Evolutionary conservation across 2,797 vertebrate genomes (phyloP), one percentile per base, ranked within the genome.

Genomic region (Sphenopsis melanotis): DNA sequence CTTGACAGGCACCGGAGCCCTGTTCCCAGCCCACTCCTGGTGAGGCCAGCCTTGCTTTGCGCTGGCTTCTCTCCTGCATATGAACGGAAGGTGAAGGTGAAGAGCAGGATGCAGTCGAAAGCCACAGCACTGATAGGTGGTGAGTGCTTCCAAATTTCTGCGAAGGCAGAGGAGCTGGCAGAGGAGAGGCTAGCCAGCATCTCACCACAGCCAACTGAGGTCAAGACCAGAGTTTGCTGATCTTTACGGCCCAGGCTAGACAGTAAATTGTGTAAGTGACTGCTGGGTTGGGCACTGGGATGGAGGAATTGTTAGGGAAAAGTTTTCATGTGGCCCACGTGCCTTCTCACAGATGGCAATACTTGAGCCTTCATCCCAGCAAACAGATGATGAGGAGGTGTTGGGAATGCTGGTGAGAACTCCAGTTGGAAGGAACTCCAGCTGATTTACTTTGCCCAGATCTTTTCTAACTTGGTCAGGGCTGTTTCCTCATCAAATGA

Each of bases 301-400:
- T 49, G 64, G 21, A 91, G 22, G 21, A 90, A 46, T 6, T 19
- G 3, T 10, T 29, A 49, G 11, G 15, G 9, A 6, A 74, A 82
- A 64, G 1, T 44, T 46, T 78, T 59, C 7, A 0, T 4, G 12
- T 34, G 39, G 32, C 32, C 6, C 2, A 1, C 20, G 29, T 0
- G 0, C 15, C 42, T 87, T 64, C 53, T 88, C 46, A 61, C 7
- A 68, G 36, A 16, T 55, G 18, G 18, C 41, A 60, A 10, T 37
- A 80, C 29, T 55, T 0, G 0, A 87, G 23, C 29, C 72, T 94
- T 55, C 39, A 5, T 61, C 63, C 81, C 69, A 34, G 12, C 9
- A n/a, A 74, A 64, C 2, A 60, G 41, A 52, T n/a, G 55, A 87
- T 2, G 53, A 94, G 22, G 36, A 87, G 24, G 5, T 2, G 1